phyloP scores from a whole-genome alignment of 1,140 invertebrate genomes.

The Lanistes nyassanus region DNA sequence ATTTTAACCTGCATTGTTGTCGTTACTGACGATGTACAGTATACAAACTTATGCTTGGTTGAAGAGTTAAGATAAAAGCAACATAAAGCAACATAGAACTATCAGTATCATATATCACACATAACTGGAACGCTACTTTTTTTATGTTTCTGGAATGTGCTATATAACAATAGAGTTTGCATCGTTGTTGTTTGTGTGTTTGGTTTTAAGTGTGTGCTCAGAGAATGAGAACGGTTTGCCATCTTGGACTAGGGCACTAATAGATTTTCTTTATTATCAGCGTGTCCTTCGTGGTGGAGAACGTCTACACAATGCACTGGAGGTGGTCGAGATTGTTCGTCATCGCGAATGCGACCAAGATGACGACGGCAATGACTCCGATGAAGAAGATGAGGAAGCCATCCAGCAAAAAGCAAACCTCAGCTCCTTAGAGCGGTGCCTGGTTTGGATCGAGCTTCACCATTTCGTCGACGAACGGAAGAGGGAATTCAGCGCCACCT shows the following conservation, averaged over 20 bases:
- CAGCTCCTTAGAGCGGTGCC: constrained; percentile 5
- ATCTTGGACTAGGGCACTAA: no score
- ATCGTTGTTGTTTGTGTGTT: background rate
- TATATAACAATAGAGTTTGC: background rate
- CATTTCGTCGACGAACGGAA: background rate
- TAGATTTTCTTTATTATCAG: background rate
- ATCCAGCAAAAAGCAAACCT: background rate
- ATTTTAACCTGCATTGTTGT: background rate
- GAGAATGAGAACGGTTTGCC: background rate
- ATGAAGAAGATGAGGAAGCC: constrained; percentile 15
- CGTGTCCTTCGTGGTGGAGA: background rate
- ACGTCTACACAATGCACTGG: constrained; percentile 8
- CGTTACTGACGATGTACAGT: background rate
- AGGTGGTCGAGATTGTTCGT: constrained; percentile 16
- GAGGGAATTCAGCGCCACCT: constrained; percentile 9
- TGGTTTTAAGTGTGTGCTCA: background rate
- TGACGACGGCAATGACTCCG: background rate
- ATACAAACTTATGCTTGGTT: background rate
- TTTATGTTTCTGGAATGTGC: background rate
- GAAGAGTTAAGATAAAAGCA: background rate
- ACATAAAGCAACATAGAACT: background rate
- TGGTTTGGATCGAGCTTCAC: constrained; percentile 16
- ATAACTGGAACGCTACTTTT: background rate
- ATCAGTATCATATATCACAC: no score
- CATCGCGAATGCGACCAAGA: background rate